phyloP scores from a whole-genome alignment of 2,888 invertebrate genomes.

The Zootermopsis nevadensis region DNA sequence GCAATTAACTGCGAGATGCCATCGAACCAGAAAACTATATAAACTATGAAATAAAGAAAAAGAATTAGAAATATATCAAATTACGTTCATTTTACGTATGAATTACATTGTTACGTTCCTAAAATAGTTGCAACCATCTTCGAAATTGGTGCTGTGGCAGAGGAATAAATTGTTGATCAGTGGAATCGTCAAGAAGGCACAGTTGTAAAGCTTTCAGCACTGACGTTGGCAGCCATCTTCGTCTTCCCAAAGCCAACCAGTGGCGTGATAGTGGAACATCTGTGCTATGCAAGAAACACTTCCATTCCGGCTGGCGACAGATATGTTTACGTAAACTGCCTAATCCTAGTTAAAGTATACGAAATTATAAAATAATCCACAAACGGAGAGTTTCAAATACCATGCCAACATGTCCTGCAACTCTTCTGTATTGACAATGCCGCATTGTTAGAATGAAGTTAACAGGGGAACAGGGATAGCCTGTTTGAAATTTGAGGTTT shows the following conservation, averaged over 20 bases:
- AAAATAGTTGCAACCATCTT: background rate
- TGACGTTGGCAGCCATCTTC: background rate
- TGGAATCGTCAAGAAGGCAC: slow-evolving; percentile 3
- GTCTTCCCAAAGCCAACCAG: slow-evolving; percentile 9
- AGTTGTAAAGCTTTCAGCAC: slow-evolving; percentile 31
- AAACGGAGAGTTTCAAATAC: too few species aligned
- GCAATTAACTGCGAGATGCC: too few species aligned
- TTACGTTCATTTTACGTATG: background rate
- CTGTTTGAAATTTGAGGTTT: too few species aligned
- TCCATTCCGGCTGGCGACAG: slow-evolving; percentile 13
- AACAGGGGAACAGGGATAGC: too few species aligned
- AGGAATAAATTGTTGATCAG: slow-evolving; percentile 1
- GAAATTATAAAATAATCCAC: too few species aligned
- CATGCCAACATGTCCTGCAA: too few species aligned
- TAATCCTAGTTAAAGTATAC: background rate
- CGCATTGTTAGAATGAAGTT: too few species aligned
- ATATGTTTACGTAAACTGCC: background rate
- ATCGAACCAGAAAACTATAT: too few species aligned
- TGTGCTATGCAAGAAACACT: slow-evolving; percentile 18
- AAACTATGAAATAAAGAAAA: too few species aligned
- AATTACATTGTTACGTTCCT: background rate
- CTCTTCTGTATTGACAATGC: too few species aligned
- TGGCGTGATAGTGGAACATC: slow-evolving; percentile 15
- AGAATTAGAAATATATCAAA: background rate
- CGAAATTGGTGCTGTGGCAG: background rate